Evolutionary conservation across 2,113 vertebrate species (phyloP).

Genomic region (Rhabdomys dilectus): DNA sequence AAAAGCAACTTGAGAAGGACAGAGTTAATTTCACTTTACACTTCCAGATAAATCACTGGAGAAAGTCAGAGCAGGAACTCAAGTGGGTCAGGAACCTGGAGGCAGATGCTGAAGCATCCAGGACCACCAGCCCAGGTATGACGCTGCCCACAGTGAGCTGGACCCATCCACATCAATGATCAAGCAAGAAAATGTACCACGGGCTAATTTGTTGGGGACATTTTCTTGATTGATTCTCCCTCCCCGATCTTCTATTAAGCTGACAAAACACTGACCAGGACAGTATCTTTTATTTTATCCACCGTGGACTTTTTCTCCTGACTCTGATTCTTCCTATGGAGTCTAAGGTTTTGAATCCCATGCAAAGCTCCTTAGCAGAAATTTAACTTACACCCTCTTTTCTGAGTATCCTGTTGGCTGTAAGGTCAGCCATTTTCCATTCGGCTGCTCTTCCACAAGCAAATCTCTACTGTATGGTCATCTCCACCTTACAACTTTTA

Average conservation of each 20-base stretch:
- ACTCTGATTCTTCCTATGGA: background rate
- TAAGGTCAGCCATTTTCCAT: background rate
- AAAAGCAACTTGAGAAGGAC: too few relatives aligned
- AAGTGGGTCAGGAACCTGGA: too few relatives aligned
- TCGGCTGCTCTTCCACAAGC: background rate
- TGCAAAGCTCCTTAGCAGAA: background rate
- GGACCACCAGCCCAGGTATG: background rate
- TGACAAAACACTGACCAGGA: background rate
- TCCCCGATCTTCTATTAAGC: background rate
- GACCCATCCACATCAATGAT: background rate
- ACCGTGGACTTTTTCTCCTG: background rate
- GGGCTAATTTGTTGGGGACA: background rate
- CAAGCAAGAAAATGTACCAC: background rate
- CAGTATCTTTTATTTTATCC: background rate
- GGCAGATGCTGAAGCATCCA: background rate
- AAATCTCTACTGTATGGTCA: background rate
- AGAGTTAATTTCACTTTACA: too few relatives aligned
- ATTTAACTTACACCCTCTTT: background rate
- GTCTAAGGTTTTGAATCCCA: background rate
- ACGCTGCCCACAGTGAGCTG: background rate
- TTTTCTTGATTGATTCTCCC: background rate
- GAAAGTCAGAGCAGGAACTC: too few relatives aligned
- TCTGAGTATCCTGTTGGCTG: background rate
- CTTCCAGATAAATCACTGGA: too few relatives aligned
- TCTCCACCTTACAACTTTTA: background rate